Percentiles rank a stretch among this genome's conserved stretches.
These are phyloP conservation scores for Eristalinus sepulchralis DNA, from an alignment of 2,888 invertebrate species.

Conservation along the genomic window DNA sequence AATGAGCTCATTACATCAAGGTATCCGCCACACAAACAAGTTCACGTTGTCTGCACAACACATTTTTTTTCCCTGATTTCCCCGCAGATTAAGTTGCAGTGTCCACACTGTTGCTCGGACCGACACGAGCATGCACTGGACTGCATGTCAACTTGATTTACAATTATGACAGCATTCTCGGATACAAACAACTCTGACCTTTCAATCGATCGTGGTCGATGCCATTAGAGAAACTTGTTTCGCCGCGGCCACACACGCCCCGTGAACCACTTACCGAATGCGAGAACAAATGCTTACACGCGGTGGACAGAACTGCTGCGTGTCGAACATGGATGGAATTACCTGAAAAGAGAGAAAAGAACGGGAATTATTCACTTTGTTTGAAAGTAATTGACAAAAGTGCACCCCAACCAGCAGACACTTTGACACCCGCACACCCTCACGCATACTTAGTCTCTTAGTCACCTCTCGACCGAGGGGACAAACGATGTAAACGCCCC, in stretches of 20 bases:
- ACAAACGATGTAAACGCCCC: constrained; percentile 42
- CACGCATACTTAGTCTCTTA: constrained; percentile 5
- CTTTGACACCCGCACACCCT: background rate
- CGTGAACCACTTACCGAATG: background rate
- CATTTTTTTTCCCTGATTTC: background rate
- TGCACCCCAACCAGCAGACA: background rate
- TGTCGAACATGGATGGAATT: background rate
- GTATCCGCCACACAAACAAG: background rate
- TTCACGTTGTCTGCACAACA: background rate
- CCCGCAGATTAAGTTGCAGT: background rate
- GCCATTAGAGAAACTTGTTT: background rate
- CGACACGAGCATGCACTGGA: background rate
- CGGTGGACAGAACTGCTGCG: background rate
- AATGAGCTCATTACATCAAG: background rate
- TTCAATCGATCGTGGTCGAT: background rate
- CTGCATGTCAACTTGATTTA: background rate
- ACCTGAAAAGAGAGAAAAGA: constrained; percentile 31
- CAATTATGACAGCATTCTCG: background rate
- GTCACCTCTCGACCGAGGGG: constrained; percentile 41
- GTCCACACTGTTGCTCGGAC: background rate
- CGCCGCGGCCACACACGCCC: background rate
- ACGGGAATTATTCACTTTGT: background rate
- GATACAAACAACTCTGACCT: constrained; percentile 24
- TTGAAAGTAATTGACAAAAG: background rate
- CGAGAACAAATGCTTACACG: background rate